Evolutionary conservation across 2,888 invertebrate genomes (phyloP).

Genomic region (Drosophila lutescens): DNA sequence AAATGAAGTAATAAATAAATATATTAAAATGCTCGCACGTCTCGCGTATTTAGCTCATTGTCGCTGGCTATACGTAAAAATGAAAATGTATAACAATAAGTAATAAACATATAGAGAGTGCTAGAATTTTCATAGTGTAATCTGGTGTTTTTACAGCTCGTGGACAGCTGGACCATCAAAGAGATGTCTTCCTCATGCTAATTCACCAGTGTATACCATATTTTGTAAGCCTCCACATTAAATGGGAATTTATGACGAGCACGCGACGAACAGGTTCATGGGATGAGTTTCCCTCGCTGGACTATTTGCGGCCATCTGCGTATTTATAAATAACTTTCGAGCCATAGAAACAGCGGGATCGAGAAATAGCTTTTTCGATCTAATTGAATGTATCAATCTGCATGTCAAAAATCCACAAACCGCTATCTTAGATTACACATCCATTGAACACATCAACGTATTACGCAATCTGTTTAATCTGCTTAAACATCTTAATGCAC

Average conservation of each 20-base stretch:
- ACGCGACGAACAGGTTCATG: slow-evolving; percentile 31
- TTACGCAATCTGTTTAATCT: slow-evolving; percentile 31
- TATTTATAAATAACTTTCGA: slow-evolving; percentile 11
- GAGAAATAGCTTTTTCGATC: neutral
- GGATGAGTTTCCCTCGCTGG: slow-evolving; percentile 4
- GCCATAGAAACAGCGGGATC: slow-evolving; percentile 10
- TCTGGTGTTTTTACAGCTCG: slow-evolving; percentile 12
- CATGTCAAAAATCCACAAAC: slow-evolving; percentile 1
- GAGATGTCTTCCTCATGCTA: slow-evolving; percentile 16
- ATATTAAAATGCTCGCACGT: slow-evolving; percentile 46
- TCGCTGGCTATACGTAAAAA: slow-evolving; percentile 25
- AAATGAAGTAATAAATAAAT: slow-evolving; percentile 47
- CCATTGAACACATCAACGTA: slow-evolving; percentile 9
- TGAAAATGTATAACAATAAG: slow-evolving; percentile 14
- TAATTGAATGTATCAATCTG: slow-evolving; percentile 21
- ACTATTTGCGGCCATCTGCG: slow-evolving; percentile 7
- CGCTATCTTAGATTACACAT: neutral
- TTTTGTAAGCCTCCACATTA: slow-evolving; percentile 61
- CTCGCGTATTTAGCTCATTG: slow-evolving; percentile 44
- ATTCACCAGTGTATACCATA: slow-evolving; percentile 14
- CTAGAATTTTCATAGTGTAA: slow-evolving; percentile 21
- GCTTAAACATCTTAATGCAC: slow-evolving; percentile 24
- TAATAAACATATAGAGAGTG: neutral
- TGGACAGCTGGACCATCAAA: slow-evolving; percentile 35
- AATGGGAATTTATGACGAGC: slow-evolving; percentile 63